A percentile compares a stretch with the other conserved stretches of the same genome.
Evolutionary conservation across 2,797 vertebrate species (phyloP).

Genomic region (Ispidina picta): DNA sequence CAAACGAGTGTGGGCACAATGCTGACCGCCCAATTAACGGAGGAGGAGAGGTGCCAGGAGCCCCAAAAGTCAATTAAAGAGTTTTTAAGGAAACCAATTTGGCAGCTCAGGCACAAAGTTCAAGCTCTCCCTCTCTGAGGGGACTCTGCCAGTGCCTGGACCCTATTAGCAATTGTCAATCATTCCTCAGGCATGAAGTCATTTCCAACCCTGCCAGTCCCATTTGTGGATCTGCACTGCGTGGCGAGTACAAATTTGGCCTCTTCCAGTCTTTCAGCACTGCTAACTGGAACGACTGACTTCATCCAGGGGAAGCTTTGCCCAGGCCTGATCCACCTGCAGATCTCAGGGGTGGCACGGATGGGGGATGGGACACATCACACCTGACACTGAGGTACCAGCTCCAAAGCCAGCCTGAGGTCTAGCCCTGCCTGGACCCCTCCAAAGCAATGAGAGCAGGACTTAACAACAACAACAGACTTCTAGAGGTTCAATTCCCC

Average conservation of each 20-base stretch:
- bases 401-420: neutral
- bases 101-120: conserved; percentile 52
- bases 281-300: conserved; percentile 27
- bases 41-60: conserved; percentile 8
- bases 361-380: neutral
- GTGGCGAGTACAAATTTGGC: neutral
- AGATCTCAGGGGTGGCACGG: neutral
- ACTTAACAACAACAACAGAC: neutral
- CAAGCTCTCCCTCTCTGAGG: neutral
- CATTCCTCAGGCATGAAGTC: conserved; percentile 7
- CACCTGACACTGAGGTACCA: neutral
- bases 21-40: conserved; percentile 45
- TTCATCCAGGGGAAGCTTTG: conserved; percentile 21
- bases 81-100: conserved; percentile 57
- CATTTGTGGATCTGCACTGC: neutral
- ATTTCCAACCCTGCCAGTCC: conserved; percentile 40
- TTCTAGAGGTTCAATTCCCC: neutral
- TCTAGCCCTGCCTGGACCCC: neutral
- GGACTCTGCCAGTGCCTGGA: conserved; percentile 19
- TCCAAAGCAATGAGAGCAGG: neutral
- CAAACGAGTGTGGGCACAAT: neutral
- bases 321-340: conserved; percentile 1
- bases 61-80: conserved; percentile 32
- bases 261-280: neutral
- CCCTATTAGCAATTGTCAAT: conserved; percentile 54